Percentiles rank a stretch among this genome's conserved stretches.
These are phyloP conservation scores for Oligia strigilis DNA, from an alignment of 2,888 invertebrate species.

Conservation along the genomic window DNA sequence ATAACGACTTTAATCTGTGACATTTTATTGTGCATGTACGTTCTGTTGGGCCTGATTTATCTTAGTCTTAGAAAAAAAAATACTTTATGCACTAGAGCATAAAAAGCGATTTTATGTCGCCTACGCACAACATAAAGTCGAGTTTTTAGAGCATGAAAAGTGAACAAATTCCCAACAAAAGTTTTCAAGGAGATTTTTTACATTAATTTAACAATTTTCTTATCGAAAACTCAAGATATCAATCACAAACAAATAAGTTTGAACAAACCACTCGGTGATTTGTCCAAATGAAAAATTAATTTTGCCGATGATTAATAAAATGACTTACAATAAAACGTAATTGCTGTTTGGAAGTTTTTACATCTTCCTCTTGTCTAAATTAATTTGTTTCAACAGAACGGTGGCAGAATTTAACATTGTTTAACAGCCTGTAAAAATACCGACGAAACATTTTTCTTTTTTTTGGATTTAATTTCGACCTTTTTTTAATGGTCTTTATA, in stretches of 20 bases:
- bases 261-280: slow-evolving; percentile 86
- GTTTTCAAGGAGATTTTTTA: not conserved
- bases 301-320: slow-evolving; percentile 90
- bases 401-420: slow-evolving; percentile 69
- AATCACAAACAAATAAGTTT: slow-evolving; percentile 86
- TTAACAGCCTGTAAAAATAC: slow-evolving; percentile 59
- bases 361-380: slow-evolving; percentile 89
- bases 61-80: too few relatives aligned
- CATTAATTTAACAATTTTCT: slow-evolving; percentile 69
- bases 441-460: slow-evolving; percentile 20
- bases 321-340: slow-evolving; percentile 88
- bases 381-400: slow-evolving; percentile 84
- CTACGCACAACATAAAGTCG: too few relatives aligned
- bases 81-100: too few relatives aligned
- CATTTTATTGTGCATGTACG: too few relatives aligned
- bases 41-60: too few relatives aligned
- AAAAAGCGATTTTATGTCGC: too few relatives aligned
- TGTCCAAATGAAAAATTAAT: slow-evolving; percentile 90
- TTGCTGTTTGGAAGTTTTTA: slow-evolving; percentile 90
- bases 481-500: slow-evolving; percentile 20
- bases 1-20: too few relatives aligned
- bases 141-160: too few relatives aligned
- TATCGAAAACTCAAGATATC: slow-evolving; percentile 79
- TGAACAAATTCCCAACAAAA: not conserved
- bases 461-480: slow-evolving; percentile 28